Evolutionary conservation across 2,888 invertebrate species (phyloP).

Genomic region (Chloromyia formosa): DNA sequence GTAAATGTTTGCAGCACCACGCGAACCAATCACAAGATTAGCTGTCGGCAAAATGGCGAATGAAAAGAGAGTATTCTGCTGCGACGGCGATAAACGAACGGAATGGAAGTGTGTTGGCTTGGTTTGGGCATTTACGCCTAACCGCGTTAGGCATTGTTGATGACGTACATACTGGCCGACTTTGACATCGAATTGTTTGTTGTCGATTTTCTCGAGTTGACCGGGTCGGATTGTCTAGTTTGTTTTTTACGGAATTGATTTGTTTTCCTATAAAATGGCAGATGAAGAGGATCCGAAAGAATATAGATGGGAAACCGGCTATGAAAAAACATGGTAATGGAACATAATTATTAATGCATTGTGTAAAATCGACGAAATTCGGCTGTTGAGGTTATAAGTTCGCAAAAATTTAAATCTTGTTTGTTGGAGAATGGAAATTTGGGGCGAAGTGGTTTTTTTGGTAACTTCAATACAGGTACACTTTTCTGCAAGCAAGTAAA

Average conservation of each 20-base stretch:
- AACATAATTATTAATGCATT: not conserved
- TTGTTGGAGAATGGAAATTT: no score
- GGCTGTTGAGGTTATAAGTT: no score
- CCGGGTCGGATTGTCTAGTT: not conserved
- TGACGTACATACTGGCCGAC: not conserved
- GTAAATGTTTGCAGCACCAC: not conserved
- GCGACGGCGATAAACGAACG: constrained; percentile 36
- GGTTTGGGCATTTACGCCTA: constrained; percentile 59
- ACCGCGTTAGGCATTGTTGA: constrained; percentile 48
- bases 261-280: constrained; percentile 45
- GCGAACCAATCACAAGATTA: constrained; percentile 13
- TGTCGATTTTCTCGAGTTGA: not conserved
- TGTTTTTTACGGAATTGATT: no score
- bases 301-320: constrained; percentile 94
- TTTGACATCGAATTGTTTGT: not conserved
- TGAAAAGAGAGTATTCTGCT: constrained; percentile 8
- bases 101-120: constrained; percentile 21
- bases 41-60: constrained; percentile 34
- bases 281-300: constrained; percentile 88
- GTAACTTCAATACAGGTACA: no score
- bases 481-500: no score
- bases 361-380: no score
- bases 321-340: constrained; percentile 89
- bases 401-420: no score
- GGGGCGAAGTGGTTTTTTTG: no score